Percentiles rank a stretch among this genome's conserved stretches.
These are phyloP conservation scores for Megaceryle torquata DNA, from an alignment of 2,113 vertebrate species.

Conservation along the genomic window DNA sequence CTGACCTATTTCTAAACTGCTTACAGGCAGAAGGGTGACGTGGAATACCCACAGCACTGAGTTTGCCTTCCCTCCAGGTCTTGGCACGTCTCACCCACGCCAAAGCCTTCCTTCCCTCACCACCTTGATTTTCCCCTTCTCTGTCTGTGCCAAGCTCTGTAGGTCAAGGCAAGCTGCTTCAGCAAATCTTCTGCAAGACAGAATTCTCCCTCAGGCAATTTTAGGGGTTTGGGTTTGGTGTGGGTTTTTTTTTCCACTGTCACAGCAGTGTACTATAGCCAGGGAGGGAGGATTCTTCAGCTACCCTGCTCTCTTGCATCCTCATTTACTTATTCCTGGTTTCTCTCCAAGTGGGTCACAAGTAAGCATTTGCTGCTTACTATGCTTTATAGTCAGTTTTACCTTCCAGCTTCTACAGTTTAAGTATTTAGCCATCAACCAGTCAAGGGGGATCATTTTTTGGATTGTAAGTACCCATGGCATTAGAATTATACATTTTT, in stretches of 20 bases:
- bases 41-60: neutral
- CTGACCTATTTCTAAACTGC: neutral
- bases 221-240: neutral
- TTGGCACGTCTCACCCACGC: neutral
- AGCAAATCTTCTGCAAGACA: neutral
- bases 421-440: neutral
- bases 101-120: neutral
- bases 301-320: neutral
- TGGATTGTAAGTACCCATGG: neutral
- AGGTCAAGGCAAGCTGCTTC: neutral
- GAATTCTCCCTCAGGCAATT: neutral
- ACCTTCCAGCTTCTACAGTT: neutral
- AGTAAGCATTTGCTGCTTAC: neutral
- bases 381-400: neutral
- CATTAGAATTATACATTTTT: neutral
- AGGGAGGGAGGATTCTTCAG: neutral
- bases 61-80: neutral
- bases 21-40: neutral
- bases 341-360: neutral
- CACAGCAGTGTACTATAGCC: neutral
- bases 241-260: neutral
- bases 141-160: neutral
- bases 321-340: neutral
- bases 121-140: neutral
- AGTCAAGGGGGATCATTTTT: neutral